Conservation (phyloP, 2,888 invertebrate genomes). For the Lasiommata megera region DNA sequence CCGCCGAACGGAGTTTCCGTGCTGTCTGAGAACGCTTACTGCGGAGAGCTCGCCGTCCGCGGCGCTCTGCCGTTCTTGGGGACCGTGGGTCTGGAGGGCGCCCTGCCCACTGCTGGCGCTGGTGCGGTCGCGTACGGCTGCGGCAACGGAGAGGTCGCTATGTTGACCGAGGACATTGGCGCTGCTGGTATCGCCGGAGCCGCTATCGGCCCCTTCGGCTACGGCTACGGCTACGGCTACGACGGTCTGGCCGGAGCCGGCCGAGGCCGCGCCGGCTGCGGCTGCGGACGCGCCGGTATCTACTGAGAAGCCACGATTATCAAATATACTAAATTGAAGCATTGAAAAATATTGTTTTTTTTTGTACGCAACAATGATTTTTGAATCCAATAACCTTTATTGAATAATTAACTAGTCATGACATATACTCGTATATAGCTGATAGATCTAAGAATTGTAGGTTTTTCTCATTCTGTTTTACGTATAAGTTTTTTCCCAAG, state of each 20-base stretch:
- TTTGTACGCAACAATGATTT: no score
- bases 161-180: slow-evolving; percentile 30
- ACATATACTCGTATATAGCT: no score
- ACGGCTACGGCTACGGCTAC: slow-evolving; percentile 9
- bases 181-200: slow-evolving; percentile 13
- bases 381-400: no score
- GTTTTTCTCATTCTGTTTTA: no score
- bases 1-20: slow-evolving; percentile 18
- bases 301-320: not conserved
- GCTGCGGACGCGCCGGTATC: slow-evolving; percentile 1
- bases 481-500: no score
- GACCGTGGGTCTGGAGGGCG: slow-evolving; percentile 24
- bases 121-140: slow-evolving; percentile 40
- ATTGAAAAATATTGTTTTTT: no score
- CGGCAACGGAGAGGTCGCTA: slow-evolving; percentile 39
- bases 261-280: not conserved
- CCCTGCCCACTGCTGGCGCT: slow-evolving; percentile 37
- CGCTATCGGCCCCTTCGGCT: slow-evolving; percentile 1
- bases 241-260: not conserved
- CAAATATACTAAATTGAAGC: no score
- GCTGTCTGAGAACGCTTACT: slow-evolving; percentile 8
- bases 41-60: slow-evolving; percentile 4
- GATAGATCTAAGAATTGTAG: no score
- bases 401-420: no score
- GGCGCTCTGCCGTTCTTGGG: slow-evolving; percentile 18